phyloP scores from a whole-genome alignment of 35 echinoderm and acorn worm species.

The Chiridota heheva region DNA sequence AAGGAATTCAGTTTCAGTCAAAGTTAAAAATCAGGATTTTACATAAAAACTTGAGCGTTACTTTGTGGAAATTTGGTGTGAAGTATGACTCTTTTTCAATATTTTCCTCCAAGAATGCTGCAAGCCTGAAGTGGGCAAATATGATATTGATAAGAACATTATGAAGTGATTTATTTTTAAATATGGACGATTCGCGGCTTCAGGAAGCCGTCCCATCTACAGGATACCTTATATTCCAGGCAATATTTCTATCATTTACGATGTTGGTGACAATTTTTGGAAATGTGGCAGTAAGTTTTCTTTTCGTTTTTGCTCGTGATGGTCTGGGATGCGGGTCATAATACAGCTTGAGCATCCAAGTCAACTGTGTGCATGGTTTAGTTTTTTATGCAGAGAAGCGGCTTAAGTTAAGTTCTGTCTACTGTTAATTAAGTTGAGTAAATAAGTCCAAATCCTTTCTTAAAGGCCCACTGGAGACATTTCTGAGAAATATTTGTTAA shows the following conservation, averaged over 20 bases:
- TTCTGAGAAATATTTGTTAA: no score
- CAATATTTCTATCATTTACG: conserved; percentile 54
- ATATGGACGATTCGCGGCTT: neutral
- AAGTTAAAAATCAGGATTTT: conserved; percentile 2
- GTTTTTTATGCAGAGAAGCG: neutral
- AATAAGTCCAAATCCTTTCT: neutral
- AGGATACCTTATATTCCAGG: conserved; percentile 64
- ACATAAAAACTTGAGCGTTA: conserved; percentile 3
- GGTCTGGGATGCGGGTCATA: neutral
- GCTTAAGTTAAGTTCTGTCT: neutral
- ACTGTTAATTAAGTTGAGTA: neutral
- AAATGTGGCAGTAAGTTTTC: conserved; percentile 75
- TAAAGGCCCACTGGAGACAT: no score
- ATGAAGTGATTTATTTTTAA: neutral
- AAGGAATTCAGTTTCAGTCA: neutral
- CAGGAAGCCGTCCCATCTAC: conserved; percentile 19
- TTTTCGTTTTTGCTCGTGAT: neutral
- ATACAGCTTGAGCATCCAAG: neutral
- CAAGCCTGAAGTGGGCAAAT: neutral
- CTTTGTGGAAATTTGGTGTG: neutral
- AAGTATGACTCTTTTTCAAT: conserved; percentile 15
- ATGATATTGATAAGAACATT: neutral
- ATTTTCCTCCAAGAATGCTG: neutral
- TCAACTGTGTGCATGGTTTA: neutral
- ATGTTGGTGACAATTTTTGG: conserved; percentile 70